Evolutionary conservation across 2,797 vertebrate genomes (phyloP).

Genomic region (Notamacropus eugenii): DNA sequence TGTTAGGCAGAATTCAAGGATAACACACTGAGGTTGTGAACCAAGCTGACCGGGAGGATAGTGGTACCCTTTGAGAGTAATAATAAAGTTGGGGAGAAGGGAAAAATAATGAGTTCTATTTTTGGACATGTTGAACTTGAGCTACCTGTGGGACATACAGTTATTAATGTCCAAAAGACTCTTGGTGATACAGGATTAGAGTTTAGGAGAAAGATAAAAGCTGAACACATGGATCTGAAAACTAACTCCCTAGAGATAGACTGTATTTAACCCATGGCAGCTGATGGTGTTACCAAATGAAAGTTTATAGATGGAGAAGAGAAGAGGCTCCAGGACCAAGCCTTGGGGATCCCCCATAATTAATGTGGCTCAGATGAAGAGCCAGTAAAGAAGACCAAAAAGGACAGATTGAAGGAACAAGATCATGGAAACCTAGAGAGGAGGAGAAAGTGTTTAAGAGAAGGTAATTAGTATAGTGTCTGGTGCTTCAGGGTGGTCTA

Average conservation of each 20-base stretch:
- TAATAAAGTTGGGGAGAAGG: background rate
- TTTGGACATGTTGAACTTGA: background rate
- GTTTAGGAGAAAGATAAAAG: background rate
- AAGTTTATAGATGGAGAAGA: background rate
- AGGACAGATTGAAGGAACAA: background rate
- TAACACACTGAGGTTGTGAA: background rate
- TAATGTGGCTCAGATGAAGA: background rate
- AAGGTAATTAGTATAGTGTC: background rate
- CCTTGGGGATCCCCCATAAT: background rate
- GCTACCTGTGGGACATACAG: background rate
- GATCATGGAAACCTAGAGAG: background rate
- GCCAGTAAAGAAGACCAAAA: background rate
- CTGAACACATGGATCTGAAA: background rate
- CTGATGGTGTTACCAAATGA: background rate
- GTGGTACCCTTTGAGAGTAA: background rate
- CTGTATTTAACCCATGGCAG: background rate
- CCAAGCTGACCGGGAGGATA: background rate
- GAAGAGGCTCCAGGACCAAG: background rate
- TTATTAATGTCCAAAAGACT: background rate
- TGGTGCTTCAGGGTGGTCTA: background rate
- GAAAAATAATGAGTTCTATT: background rate
- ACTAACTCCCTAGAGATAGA: background rate
- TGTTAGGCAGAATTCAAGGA: background rate
- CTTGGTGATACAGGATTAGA: background rate
- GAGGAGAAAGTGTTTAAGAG: background rate